A percentile compares a stretch with the other conserved stretches of the same genome.
These are phyloP conservation scores for Bemisia tabaci DNA, from an alignment of 1,140 invertebrate genomes.

Conservation along the genomic window DNA sequence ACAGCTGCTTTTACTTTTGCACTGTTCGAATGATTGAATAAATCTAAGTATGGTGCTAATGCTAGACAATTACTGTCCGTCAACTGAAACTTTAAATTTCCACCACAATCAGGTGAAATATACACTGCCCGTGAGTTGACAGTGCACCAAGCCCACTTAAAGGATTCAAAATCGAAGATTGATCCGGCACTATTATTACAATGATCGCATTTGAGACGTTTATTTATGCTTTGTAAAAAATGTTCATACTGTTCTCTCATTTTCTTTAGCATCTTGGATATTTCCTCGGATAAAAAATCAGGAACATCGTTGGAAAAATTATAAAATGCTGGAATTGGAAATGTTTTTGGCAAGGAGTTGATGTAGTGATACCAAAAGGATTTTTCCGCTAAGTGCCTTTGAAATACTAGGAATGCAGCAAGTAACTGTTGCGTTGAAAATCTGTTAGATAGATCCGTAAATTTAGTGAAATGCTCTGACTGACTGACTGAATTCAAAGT, in stretches of 20 bases:
- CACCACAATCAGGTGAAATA: slow-evolving; percentile 18
- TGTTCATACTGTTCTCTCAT: slow-evolving; percentile 17
- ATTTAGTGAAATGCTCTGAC: slow-evolving; percentile 19
- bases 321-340: slow-evolving; percentile 27
- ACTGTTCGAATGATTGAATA: slow-evolving; percentile 41
- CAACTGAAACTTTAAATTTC: slow-evolving; percentile 15
- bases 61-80: slow-evolving; percentile 33
- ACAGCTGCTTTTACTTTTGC: slow-evolving; percentile 21
- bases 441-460: slow-evolving; percentile 10
- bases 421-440: slow-evolving; percentile 27
- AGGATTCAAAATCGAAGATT: slow-evolving; percentile 22
- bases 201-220: slow-evolving; percentile 18
- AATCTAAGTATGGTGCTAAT: slow-evolving; percentile 45
- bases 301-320: slow-evolving; percentile 4
- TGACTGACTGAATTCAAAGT: slow-evolving; percentile 25
- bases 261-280: slow-evolving; percentile 17
- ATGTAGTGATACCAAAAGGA: slow-evolving; percentile 32
- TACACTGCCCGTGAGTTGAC: slow-evolving; percentile 45
- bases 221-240: slow-evolving; percentile 10
- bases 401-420: slow-evolving; percentile 32
- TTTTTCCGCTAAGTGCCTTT: slow-evolving; percentile 19
- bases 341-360: slow-evolving; percentile 30
- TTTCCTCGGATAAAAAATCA: slow-evolving; percentile 17
- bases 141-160: slow-evolving; percentile 37
- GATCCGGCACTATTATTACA: slow-evolving; percentile 15